phyloP scores from a whole-genome alignment of 2,888 invertebrate species.

The Chrysina gloriosa region DNA sequence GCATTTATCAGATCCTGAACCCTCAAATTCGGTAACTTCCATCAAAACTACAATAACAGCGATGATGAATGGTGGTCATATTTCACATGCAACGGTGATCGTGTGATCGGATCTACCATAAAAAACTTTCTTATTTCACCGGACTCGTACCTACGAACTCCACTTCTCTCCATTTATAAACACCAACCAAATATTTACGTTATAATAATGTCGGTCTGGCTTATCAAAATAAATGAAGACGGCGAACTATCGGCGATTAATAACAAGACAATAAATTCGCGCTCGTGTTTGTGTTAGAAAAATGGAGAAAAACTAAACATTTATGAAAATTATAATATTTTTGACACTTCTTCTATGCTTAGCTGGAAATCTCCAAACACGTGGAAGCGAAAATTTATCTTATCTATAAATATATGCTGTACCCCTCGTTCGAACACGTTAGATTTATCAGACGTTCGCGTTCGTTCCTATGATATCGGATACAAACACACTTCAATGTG shows the following conservation, averaged over 20 bases:
- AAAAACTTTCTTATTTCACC: slow-evolving; percentile 13
- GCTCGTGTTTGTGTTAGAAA: slow-evolving; percentile 13
- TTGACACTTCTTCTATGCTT: background rate
- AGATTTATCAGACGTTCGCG: slow-evolving; percentile 9
- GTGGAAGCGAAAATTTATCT: slow-evolving; percentile 19
- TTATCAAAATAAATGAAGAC: slow-evolving; percentile 24
- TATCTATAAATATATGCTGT: slow-evolving; percentile 1
- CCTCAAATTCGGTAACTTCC: too few relatives aligned
- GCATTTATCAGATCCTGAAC: too few relatives aligned
- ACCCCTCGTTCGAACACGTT: background rate
- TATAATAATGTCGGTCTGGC: slow-evolving; percentile 8
- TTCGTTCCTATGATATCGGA: background rate
- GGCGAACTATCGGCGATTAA: background rate
- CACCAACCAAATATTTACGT: slow-evolving; percentile 14
- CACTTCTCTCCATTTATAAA: slow-evolving; percentile 14
- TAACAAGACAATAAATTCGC: slow-evolving; percentile 23
- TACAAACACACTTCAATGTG: too few relatives aligned
- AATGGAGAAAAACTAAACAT: background rate
- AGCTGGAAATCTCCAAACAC: background rate
- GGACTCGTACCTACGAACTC: background rate
- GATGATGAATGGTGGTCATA: too few relatives aligned
- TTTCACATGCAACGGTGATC: too few relatives aligned
- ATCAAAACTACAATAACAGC: too few relatives aligned
- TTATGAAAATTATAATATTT: slow-evolving; percentile 2
- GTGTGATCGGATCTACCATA: too few relatives aligned